Evolutionary conservation across 2,797 vertebrate genomes (phyloP).

Genomic region (Sandelia bainsii): DNA sequence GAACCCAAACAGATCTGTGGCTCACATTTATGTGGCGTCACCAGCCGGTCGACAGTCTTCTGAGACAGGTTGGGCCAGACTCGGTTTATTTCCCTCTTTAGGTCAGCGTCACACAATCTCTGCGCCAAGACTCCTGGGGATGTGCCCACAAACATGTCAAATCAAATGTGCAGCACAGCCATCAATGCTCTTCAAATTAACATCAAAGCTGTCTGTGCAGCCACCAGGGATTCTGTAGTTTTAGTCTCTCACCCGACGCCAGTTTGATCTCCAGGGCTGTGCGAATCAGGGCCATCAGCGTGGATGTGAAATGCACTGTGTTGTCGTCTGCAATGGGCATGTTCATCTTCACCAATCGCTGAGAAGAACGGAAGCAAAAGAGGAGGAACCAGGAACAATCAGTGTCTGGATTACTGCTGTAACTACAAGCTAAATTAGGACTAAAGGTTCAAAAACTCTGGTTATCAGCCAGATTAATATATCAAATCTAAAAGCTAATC

Average conservation of each 20-base stretch:
- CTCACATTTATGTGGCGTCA: conserved; percentile 97
- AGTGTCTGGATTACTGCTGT: neutral
- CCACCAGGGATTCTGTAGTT: conserved; percentile 34
- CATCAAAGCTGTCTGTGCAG: conserved; percentile 4
- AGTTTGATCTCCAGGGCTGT: conserved; percentile 97
- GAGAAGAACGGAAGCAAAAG: conserved; percentile 52
- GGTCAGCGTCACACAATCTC: conserved; percentile 90
- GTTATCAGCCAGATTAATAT: neutral
- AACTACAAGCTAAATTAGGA: neutral
- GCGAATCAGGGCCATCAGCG: conserved; percentile 96
- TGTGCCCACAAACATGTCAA: conserved; percentile 42
- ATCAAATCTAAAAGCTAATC: neutral
- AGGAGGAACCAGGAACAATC: conserved; percentile 22
- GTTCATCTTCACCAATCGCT: conserved; percentile 98
- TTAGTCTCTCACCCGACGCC: conserved; percentile 88
- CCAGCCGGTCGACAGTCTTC: conserved; percentile 94
- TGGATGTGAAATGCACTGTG: conserved; percentile 97
- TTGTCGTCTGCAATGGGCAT: conserved; percentile 96
- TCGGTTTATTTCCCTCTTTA: conserved; percentile 92
- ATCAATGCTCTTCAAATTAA: conserved; percentile 32
- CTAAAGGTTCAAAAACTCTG: neutral
- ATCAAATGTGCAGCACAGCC: conserved; percentile 40
- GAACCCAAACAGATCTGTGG: neutral
- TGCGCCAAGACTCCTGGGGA: conserved; percentile 90
- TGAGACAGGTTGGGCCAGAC: conserved; percentile 95